These are phyloP conservation scores for Bambusicola thoracicus DNA, from an alignment of 2,113 vertebrate genomes.

Conservation along the genomic window DNA sequence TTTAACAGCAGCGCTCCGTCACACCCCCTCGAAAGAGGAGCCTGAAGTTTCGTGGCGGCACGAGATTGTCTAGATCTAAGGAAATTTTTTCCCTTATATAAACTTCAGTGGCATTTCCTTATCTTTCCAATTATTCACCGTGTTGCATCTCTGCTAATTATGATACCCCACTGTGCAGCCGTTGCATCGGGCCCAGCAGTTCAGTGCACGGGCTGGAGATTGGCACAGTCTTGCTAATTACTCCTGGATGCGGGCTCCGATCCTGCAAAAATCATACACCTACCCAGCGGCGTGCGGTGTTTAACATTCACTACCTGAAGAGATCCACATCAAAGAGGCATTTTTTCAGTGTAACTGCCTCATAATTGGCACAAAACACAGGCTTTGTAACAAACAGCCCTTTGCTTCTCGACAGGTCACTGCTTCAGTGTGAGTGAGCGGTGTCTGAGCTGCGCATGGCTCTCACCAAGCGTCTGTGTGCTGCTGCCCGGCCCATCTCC, in stretches of 20 bases:
- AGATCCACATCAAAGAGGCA: conserved; percentile 50
- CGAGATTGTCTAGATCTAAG: conserved; percentile 29
- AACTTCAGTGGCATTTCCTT: conserved; percentile 28
- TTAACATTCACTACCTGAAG: conserved; percentile 65
- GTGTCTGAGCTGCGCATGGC: rapidly evolving
- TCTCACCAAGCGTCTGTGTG: not conserved
- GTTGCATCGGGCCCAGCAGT: conserved; percentile 18
- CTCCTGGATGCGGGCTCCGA: not conserved
- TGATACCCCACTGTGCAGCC: not conserved
- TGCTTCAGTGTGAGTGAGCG: not conserved
- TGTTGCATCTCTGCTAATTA: conserved; percentile 58
- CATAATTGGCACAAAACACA: conserved; percentile 60
- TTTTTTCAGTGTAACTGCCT: conserved; percentile 55
- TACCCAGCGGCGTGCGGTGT: conserved; percentile 13
- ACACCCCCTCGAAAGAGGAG: not conserved
- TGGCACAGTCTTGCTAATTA: conserved; percentile 52
- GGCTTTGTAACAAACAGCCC: conserved; percentile 33
- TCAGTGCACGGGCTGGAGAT: not conserved
- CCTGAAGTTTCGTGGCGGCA: not conserved
- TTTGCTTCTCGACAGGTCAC: conserved; percentile 23
- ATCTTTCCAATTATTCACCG: conserved; percentile 36
- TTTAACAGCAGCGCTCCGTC: not conserved
- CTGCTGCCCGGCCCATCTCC: not conserved
- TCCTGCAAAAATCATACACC: conserved; percentile 32
- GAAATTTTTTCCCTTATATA: not conserved